phyloP scores from a whole-genome alignment of 2,113 vertebrate species.

The Pipra filicauda region DNA sequence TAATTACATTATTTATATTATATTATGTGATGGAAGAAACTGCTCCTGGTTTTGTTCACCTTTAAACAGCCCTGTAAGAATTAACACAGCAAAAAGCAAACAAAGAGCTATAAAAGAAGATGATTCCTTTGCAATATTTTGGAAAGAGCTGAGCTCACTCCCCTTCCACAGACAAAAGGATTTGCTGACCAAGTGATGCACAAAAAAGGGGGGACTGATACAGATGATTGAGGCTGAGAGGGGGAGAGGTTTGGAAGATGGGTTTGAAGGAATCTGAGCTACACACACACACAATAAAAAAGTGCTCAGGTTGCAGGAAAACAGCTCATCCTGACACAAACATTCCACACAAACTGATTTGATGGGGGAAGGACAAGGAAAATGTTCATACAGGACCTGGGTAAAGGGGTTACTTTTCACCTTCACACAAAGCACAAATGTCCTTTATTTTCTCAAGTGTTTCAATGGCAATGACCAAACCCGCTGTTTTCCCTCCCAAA shows the following conservation, averaged over 20 bases:
- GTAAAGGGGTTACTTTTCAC: background rate
- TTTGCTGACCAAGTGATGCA: background rate
- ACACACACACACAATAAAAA: background rate
- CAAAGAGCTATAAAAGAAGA: background rate
- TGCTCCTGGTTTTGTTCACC: background rate
- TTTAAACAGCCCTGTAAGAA: background rate
- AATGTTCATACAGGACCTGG: fast-evolving
- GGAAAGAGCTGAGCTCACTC: background rate
- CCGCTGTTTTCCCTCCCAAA: background rate
- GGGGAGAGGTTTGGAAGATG: background rate
- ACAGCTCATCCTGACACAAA: background rate
- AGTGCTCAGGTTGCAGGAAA: background rate
- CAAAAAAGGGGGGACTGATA: background rate
- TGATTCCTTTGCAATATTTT: background rate
- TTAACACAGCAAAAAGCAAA: background rate
- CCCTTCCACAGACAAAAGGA: background rate
- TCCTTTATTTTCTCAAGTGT: background rate
- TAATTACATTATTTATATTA: no score
- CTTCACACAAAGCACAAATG: background rate
- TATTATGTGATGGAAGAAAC: background rate
- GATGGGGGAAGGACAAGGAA: background rate
- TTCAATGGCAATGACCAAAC: background rate
- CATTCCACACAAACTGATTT: background rate
- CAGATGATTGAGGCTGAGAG: background rate
- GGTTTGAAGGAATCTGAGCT: background rate